Evolutionary conservation across 2,113 vertebrate genomes (phyloP), one percentile per base, ranked within the genome.

Genomic region (Cephalopholis sonnerati): DNA sequence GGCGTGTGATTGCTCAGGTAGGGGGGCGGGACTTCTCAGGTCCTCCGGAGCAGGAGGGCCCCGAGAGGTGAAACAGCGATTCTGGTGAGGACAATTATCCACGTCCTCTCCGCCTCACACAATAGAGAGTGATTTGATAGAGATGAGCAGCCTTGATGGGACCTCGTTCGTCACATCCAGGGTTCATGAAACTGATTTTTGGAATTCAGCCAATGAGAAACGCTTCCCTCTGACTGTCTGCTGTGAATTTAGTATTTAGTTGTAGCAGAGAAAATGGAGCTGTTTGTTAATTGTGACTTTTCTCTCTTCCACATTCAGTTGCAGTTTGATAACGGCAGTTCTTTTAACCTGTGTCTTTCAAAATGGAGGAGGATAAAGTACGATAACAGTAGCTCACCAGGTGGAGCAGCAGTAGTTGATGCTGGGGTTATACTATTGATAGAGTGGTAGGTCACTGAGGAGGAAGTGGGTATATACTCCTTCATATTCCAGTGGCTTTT

Each of bases 1-100:
- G 93, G 81, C 9, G 85, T 85, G 81, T 95, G 95, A 96, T 96
- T 95, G 92, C 93, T 81, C 90, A 90, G 90, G 91, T 90, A 75
- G 87, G 88, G 75, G 78, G 84, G 86, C 57, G 76, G 71, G 71
- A 59, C 87, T 75, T 64, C 59, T 74, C 76, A 36, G 74, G 50
- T 77, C 73, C 54, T 27, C 29, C 8, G 72, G 70, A 78, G 74
- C 15, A 18, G 36, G 48, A 70, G 74, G 58, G 70, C 73, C 73
- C 62, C 25, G 68, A 53, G 44, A 77, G 72, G 74, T 59, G 63
- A 48, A 70, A 74, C 75, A 77, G 79, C 7, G 61, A 68, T 50
- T 84, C 77, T 65, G 20, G 13, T 6, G 51, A 77, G 51, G 74
- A 57, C 79, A 86, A 91, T 93, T 93, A 91, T 78, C 80, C 16